Base-by-base conservation (phyloP, 2,113 vertebrate genomes). In the Phrynosoma platyrhinos region DNA sequence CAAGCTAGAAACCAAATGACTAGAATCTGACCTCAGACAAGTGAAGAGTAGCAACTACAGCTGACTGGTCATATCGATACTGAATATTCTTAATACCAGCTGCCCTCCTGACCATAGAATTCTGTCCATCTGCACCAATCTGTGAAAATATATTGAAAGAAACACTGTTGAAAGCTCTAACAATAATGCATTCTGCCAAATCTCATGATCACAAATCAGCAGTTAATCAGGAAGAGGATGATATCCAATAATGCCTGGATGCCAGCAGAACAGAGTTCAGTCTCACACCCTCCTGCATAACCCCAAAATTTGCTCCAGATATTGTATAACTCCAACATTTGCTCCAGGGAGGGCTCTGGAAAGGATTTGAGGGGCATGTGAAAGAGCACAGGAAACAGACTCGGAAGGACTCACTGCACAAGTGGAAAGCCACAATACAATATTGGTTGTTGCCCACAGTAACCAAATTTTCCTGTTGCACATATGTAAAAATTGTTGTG, bases 71-170 rank as follows among this genome's bases (percentile, higher is more conserved):
- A 10, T 99, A 99, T 81, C 94, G 97, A 97, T 98, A 98, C 94
- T 98, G 97, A 30, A 99, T 94, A 12, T 96, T 98, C 32, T 95
- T 97, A 91, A 99, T 99, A 78, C 98, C 97, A 1, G 98, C 95
- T 88, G 97, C 94, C 72, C 88, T 96, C 58, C 99, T 96, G 30
- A 99, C 98, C 91, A 97, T 95, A 0, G 99, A 99, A 94, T 98
- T 99, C 58, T 98, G 97, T 58, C 99, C 99, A 86, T 99, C 99
- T 0, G 99, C 99, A 84, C 98, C 99, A 32, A 99, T 98, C 99
- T 99, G 92, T 64, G 74, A 40, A 89, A 66, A 77, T 55, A 86
- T 14, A 85, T n/a, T 62, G 1, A 92, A 82, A 90, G 12, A 47
- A 86, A 75, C 16, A 25, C 69, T 76, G 42, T 90, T 84, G 91